Percentiles rank a stretch among this genome's conserved stretches.
Evolutionary conservation across 2,888 invertebrate species (phyloP).

Genomic region (Onchidella celtica): DNA sequence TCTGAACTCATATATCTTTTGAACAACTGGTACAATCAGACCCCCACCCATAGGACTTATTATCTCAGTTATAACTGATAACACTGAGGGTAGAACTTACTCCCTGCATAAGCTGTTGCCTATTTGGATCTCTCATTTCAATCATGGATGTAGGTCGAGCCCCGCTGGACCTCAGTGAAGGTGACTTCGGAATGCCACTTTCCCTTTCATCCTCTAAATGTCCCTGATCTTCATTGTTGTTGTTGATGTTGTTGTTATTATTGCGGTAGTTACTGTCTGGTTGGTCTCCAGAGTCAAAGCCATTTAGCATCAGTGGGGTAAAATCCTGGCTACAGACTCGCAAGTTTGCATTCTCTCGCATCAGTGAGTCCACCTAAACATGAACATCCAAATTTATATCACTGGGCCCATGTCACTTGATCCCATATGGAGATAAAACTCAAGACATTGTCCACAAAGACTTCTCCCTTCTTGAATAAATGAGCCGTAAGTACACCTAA

Average conservation of each 20-base stretch:
- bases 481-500: no score
- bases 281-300: constrained; percentile 76
- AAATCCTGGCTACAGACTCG: constrained; percentile 42
- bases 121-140: constrained; percentile 53
- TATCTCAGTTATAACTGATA: no score
- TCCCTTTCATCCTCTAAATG: constrained; percentile 29
- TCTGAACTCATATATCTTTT: no score
- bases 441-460: no score
- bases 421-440: no score
- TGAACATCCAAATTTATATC: background rate
- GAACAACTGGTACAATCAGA: no score
- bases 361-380: constrained; percentile 86
- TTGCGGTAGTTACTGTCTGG: constrained; percentile 44
- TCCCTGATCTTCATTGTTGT: background rate
- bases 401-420: no score
- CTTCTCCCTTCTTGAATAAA: no score
- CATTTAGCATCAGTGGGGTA: constrained; percentile 71
- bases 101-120: constrained; percentile 46
- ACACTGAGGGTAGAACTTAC: no score
- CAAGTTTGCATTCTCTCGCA: constrained; percentile 85
- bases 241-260: constrained; percentile 34
- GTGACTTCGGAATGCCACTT: constrained; percentile 20
- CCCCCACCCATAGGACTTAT: no score
- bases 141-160: constrained; percentile 54
- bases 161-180: constrained; percentile 42